These are phyloP conservation scores for Macaca fascicularis DNA, from an alignment of 2,113 vertebrate genomes.

Conservation along the genomic window T2T-MFA8v1.1 NC_088375.1:71970501-71971000, in stretches of 20 bases:
- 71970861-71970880: conserved; percentile 84
- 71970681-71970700: conserved; percentile 94
- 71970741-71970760: conserved; percentile 92
- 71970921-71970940: conserved; percentile 89
- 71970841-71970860: conserved; percentile 90
- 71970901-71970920: conserved; percentile 89
- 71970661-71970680: conserved; percentile 94
- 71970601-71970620: conserved; percentile 92
- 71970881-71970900: conserved; percentile 80
- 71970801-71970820: conserved; percentile 90
- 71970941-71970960: conserved; percentile 86
- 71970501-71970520: conserved; percentile 91
- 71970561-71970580: conserved; percentile 92
- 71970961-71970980: conserved; percentile 80
- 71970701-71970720: conserved; percentile 93
- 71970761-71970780: conserved; percentile 92
- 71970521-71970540: conserved; percentile 90
- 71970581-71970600: conserved; percentile 92
- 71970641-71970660: conserved; percentile 93
- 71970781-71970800: conserved; percentile 91
- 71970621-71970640: conserved; percentile 92
- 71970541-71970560: conserved; percentile 92
- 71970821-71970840: conserved; percentile 90
- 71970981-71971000: conserved; percentile 82
- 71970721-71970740: conserved; percentile 93